Percentiles rank a stretch among this genome's conserved stretches.
Conservation (phyloP, 2,797 vertebrate genomes). For the Melanogrammus aeglefinus region DNA sequence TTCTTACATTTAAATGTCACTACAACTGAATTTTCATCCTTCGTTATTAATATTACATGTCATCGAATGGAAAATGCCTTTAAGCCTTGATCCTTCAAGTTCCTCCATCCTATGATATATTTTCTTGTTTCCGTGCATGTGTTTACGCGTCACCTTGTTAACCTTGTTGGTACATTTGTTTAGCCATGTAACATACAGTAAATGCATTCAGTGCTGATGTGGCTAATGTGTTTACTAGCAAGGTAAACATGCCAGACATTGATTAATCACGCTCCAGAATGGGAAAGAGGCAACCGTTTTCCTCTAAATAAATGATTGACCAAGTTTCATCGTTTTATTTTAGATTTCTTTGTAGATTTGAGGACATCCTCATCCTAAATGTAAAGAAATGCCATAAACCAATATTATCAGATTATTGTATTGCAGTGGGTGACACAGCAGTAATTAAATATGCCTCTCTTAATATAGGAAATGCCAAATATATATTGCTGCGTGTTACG, state of each 20-base stretch:
- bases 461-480: not conserved
- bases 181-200: not conserved
- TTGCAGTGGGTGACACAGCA: not conserved
- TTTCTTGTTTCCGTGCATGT: not conserved
- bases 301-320: not conserved
- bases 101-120: not conserved
- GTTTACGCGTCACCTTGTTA: not conserved
- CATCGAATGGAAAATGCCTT: not conserved
- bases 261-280: conserved; percentile 23
- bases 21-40: not conserved
- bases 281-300: not conserved
- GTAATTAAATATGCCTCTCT: not conserved
- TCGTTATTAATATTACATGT: not conserved
- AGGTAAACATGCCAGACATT: conserved; percentile 34
- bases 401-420: not conserved
- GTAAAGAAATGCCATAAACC: too few species aligned
- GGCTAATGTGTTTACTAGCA: conserved; percentile 28
- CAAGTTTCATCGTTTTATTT: not conserved
- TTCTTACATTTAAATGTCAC: not conserved
- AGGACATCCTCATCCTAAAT: too few species aligned
- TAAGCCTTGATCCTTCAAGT: not conserved
- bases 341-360: too few species aligned
- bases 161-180: conserved; percentile 11
- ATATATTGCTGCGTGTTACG: not conserved
- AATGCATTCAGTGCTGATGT: conserved; percentile 11